Evolutionary conservation across 2,797 vertebrate genomes (phyloP), one percentile per base, ranked within the genome.

Genomic region (Cygnus olor): DNA sequence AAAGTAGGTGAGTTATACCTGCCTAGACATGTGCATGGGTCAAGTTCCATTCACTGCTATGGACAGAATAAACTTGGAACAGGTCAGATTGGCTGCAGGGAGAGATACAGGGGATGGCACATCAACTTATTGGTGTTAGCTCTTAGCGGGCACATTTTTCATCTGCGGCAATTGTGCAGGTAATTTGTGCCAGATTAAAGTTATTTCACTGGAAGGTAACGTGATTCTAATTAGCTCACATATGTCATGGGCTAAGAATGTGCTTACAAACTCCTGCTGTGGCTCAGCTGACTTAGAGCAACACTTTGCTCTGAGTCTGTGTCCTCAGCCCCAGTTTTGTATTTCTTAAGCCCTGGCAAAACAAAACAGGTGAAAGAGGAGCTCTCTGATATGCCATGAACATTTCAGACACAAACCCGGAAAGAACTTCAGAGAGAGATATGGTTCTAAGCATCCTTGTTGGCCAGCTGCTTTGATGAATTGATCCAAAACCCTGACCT

Each of bases 201-300:
- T 76, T 64, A 60, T 82, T 95, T 82, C 68, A 76, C 27, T 71
- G 13, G 56, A 64, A 95, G 40, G 60, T 82, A 93, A 77, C 38
- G 2, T 87, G 88, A 95, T 84, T 94, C 78, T 92, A 78, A 87
- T 92, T 73, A 95, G 78, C 30, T 96, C 88, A 51, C 60, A 10
- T 60, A 66, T 93, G 74, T 90, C 85, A 85, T 6, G n/a, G 88
- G 47, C 56, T 73, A 89, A 73, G 93, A 96, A 95, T 82, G 74
- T 21, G 36, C 71, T 34, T 53, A 87, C 60, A 82, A 88, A 92
- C 80, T 94, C 80, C 88, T 87, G 34, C 80, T 85, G 88, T 61
- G 90, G 36, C 84, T 95, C 88, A 91, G 85, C 80, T 93, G 90
- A 91, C 85, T 81, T 69, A 63, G 7, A 91, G n/a, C 74, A 90